Evolutionary conservation across 2,113 vertebrate genomes (phyloP).

Genomic region (Tor tambroides): DNA sequence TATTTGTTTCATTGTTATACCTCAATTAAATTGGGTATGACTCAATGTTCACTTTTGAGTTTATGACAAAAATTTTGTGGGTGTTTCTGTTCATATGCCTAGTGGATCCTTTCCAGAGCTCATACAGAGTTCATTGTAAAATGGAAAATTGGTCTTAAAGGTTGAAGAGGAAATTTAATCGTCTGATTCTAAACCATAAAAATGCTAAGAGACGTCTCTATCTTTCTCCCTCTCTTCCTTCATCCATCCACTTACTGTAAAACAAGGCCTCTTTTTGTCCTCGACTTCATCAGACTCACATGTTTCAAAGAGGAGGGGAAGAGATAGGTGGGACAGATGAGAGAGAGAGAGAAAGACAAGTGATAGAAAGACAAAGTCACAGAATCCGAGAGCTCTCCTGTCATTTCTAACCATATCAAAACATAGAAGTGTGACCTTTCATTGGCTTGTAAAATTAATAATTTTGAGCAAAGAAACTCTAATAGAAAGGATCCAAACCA

Average conservation of each 20-base stretch:
- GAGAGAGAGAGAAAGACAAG: constrained; percentile 51
- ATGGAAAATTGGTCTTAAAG: constrained; percentile 46
- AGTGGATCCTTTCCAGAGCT: background rate
- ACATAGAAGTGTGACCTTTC: background rate
- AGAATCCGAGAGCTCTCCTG: constrained; percentile 9
- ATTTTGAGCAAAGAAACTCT: background rate
- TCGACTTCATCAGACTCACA: constrained; percentile 78
- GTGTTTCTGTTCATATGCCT: constrained; percentile 8
- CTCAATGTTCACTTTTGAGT: constrained; percentile 11
- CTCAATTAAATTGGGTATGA: constrained; percentile 22
- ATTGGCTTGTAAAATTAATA: background rate
- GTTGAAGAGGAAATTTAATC: constrained; percentile 56
- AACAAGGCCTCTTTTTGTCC: constrained; percentile 78
- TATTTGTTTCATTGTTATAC: background rate
- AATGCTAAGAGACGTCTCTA: constrained; percentile 25
- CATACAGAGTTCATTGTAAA: constrained; percentile 40
- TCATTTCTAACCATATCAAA: constrained; percentile 7
- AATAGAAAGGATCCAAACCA: background rate
- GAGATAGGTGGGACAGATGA: constrained; percentile 62
- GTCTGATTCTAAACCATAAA: constrained; percentile 36
- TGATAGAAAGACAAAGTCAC: constrained; percentile 18
- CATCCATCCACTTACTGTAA: constrained; percentile 59
- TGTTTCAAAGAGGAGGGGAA: constrained; percentile 60
- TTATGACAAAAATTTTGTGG: constrained; percentile 2
- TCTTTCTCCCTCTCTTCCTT: constrained; percentile 44